These are phyloP conservation scores for Nebria ingens DNA, from an alignment of 1,140 invertebrate species.

Conservation along the genomic window DNA sequence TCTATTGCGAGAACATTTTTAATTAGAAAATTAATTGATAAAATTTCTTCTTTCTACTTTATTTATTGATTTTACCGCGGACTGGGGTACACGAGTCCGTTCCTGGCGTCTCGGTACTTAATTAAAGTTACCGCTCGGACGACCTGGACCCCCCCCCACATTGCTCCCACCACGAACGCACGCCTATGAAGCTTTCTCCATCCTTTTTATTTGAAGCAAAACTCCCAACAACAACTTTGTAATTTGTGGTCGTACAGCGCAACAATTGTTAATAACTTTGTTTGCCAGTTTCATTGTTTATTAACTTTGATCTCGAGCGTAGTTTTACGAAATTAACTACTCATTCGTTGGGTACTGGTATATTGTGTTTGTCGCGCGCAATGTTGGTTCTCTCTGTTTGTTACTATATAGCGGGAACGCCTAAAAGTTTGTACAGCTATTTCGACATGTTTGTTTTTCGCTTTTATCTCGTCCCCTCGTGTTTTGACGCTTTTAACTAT, in stretches of 20 bases:
- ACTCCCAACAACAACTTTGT: background rate
- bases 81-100: background rate
- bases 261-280: conserved; percentile 9
- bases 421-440: background rate
- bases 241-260: background rate
- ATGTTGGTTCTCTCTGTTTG: too few species aligned
- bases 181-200: background rate
- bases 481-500: too few species aligned
- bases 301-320: conserved; percentile 6
- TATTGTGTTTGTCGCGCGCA: background rate
- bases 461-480: too few species aligned
- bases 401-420: too few species aligned
- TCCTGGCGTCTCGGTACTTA: background rate
- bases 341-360: background rate
- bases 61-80: background rate
- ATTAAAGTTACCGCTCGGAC: background rate
- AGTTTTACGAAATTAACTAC: conserved; percentile 6
- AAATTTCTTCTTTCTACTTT: background rate
- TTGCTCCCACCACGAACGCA: background rate
- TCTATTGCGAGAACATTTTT: too few species aligned
- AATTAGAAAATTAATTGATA: background rate
- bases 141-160: background rate
- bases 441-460: background rate
- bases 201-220: background rate
- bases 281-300: conserved; percentile 8